Evolutionary conservation across 2,113 vertebrate species (phyloP).

Genomic region (Tretioscincus oriximinensis): DNA sequence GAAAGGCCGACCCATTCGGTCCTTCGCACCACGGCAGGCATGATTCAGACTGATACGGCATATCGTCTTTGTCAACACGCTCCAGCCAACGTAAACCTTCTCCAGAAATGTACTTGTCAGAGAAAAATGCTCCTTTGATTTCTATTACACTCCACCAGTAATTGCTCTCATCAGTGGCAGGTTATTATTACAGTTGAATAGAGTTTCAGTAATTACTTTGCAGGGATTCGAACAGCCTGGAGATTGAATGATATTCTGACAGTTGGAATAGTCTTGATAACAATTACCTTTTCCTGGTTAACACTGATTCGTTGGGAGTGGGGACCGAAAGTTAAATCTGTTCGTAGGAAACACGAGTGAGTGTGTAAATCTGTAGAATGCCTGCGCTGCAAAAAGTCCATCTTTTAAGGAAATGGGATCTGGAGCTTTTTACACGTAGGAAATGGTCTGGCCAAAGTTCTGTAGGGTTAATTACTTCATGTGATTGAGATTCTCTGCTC

Average conservation of each 20-base stretch:
- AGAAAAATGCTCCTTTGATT: slow-evolving; percentile 84
- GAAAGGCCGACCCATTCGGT: slow-evolving; percentile 64
- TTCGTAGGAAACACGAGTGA: slow-evolving; percentile 75
- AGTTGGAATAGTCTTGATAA: slow-evolving; percentile 83
- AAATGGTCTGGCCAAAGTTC: too few relatives aligned
- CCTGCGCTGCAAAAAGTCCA: slow-evolving; percentile 63
- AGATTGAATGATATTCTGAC: slow-evolving; percentile 84
- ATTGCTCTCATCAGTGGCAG: slow-evolving; percentile 86
- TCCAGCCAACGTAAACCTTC: slow-evolving; percentile 81
- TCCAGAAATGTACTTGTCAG: slow-evolving; percentile 82
- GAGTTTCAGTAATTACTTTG: slow-evolving; percentile 85
- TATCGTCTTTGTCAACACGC: slow-evolving; percentile 82
- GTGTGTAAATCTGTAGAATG: slow-evolving; percentile 70
- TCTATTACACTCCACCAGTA: slow-evolving; percentile 80
- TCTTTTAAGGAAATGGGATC: too few relatives aligned
- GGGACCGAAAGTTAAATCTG: slow-evolving; percentile 82
- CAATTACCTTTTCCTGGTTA: slow-evolving; percentile 83
- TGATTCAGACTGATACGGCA: slow-evolving; percentile 84
- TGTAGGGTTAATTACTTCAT: too few relatives aligned
- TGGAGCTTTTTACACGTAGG: neutral
- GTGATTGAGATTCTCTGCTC: too few relatives aligned
- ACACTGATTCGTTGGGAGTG: slow-evolving; percentile 76
- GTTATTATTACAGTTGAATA: slow-evolving; percentile 89
- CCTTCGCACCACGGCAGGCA: slow-evolving; percentile 68
- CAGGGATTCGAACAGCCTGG: slow-evolving; percentile 81